These are phyloP conservation scores for Pogonognathellus flavescens DNA, from an alignment of 1,140 invertebrate species.

Conservation along the genomic window DNA sequence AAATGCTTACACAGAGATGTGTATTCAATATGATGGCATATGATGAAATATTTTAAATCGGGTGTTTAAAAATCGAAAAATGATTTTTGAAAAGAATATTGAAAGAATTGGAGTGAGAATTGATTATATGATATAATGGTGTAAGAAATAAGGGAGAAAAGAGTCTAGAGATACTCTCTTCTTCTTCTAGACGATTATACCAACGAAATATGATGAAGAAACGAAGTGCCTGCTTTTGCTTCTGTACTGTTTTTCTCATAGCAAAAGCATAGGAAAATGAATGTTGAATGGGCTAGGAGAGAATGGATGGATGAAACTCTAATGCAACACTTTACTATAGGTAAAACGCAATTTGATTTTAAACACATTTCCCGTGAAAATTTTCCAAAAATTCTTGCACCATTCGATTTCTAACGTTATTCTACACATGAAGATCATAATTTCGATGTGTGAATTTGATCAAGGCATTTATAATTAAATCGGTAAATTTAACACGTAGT, in stretches of 20 bases:
- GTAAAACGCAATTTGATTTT: slow-evolving; percentile 4
- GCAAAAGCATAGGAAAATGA: slow-evolving; percentile 22
- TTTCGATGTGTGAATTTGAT: neutral
- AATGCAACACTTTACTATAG: slow-evolving; percentile 25
- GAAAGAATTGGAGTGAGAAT: no score
- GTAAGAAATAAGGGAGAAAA: no score
- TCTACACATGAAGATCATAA: neutral
- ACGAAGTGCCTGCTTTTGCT: neutral
- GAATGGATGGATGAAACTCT: slow-evolving; percentile 6
- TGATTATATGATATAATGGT: no score
- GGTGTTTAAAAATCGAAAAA: no score
- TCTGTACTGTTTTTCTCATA: neutral
- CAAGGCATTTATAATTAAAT: slow-evolving; percentile 10
- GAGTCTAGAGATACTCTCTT: no score
- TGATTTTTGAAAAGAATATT: no score
- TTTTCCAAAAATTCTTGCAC: neutral
- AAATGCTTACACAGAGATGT: no score
- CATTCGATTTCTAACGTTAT: neutral
- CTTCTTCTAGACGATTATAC: no score
- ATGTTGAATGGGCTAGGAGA: neutral
- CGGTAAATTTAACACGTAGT: slow-evolving; percentile 1
- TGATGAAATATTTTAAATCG: no score
- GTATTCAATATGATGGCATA: no score
- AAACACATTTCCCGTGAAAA: neutral
- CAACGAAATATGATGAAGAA: no score